phyloP scores from a whole-genome alignment of 1,140 invertebrate genomes.

The Papilio aristodemus region DNA sequence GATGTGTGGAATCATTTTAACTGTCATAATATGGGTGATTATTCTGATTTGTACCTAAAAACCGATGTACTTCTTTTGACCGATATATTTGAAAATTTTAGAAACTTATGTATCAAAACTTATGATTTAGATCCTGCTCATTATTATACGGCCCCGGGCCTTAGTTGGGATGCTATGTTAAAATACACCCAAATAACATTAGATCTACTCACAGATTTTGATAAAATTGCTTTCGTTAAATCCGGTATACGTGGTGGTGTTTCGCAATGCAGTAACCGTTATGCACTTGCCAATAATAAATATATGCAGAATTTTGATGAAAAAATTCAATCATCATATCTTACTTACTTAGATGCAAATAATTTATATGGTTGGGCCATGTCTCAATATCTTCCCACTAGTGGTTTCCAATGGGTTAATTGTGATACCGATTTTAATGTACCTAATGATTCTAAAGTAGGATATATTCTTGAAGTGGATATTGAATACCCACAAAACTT shows the following conservation, averaged over 20 bases:
- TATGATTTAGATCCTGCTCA: conserved; percentile 58
- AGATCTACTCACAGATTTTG: conserved; percentile 74
- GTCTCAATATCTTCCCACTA: no score
- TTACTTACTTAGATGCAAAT: conserved; percentile 80
- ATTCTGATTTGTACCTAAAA: conserved; percentile 71
- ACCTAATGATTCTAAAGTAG: no score
- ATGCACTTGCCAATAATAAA: no score
- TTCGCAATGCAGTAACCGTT: no score
- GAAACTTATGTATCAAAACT: neutral
- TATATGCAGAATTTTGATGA: no score
- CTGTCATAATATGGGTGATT: conserved; percentile 62
- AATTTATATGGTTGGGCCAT: no score
- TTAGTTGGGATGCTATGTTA: conserved; percentile 64
- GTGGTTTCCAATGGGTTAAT: no score
- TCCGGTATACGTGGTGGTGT: no score
- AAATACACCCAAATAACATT: conserved; percentile 61
- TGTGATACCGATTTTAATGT: no score
- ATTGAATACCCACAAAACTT: no score
- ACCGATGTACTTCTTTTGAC: conserved; percentile 68
- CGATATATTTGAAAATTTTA: conserved; percentile 72
- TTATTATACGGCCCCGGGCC: conserved; percentile 62
- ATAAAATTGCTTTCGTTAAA: conserved; percentile 39
- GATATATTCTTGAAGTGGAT: no score
- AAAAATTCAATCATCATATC: conserved; percentile 47
- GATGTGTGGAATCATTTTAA: conserved; percentile 66